Base-by-base conservation (phyloP, 1,140 invertebrate species). In the Zaprionus davidi region DNA sequence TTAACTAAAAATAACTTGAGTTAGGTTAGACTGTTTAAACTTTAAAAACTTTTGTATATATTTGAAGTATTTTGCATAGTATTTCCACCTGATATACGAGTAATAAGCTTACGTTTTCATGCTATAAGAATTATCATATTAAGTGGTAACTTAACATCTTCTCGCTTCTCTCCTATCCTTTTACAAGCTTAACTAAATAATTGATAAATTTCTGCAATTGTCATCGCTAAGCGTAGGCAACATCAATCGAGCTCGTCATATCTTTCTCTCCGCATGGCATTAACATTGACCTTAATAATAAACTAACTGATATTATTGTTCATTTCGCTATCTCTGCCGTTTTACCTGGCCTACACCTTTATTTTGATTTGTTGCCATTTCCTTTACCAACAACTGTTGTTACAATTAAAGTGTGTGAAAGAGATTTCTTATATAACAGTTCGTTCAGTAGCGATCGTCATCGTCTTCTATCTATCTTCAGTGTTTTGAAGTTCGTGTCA, bases 201-300 rank as follows among this genome's bases (percentile, higher is more conserved):
- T 51, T 56, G 24, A 2, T 31, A 3, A 20, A 49, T 64, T 64
- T 64, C 55, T 67, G 65, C 65, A 49, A 67, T 36, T 58, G 65
- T 67, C 26, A 67, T 66, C 17, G 26, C n/a, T 12, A 24, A 58
- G 34, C 46, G 34, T 28, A 71, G 28, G 12, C 38, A 57, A 64
- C 38, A 28, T 63, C 56, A 56, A 20, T 28, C 6, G 26, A 38
- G 36, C 36, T 38, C 58, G 22, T 20, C 31, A 59, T 58, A 38
- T 22, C 36, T 62, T 46, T 41, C 22, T 46, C 62, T 58, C 28
- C 24, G 41, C 67, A 56, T 76, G 78, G 81, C 85, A 90, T 90
- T 90, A 84, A 84, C 84, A 90, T 88, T 88, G 84, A 90, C 84
- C 84, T 88, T 81, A 88, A 88, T 88, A 81, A 70, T 22, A 73